Base-by-base conservation (phyloP, 2,113 vertebrate genomes). In the Corythaeola cristata region DNA sequence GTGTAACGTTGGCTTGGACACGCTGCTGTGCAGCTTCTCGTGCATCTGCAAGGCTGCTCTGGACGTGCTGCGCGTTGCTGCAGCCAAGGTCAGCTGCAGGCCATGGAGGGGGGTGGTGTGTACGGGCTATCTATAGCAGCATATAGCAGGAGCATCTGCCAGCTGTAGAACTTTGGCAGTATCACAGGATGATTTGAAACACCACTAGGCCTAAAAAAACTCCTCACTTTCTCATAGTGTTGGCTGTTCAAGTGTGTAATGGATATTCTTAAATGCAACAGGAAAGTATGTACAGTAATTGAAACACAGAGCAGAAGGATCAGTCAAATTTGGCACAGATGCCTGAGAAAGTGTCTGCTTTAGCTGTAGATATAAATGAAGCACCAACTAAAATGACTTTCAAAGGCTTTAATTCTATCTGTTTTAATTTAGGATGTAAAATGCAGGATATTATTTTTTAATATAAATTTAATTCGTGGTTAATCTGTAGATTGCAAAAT, bases 351-450 rank as follows among this genome's bases (percentile, higher is more conserved):
- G 45, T 68, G 71, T 93, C 96, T 98, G 87, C 80, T 97, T 81
- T 81, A 87, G 96, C 88, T 93, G 71, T 86, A 93, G 93, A 94
- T 96, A 85, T 83, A 97, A 98, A 97, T 94, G 97, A 95, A 97
- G 77, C 92, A 82, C 83, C 85, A 97, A 93, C 93, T 71, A 91
- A 97, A 97, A 96, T 96, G 93, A 93, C 88, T 97, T 97, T 96
- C 89, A 96, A 95, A 96, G 92, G 69, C 71, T 95, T 95, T 96
- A 95, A 97, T 98, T 97, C 49, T 75, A 93, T 97, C 94, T 97
- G 97, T 90, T 97, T 97, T 97, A 97, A 97, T 97, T 98, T 97
- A 97, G 95, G 95, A 56, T 93, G 88, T 52, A 55, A 95, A 89
- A 89, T 50, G 26, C 59, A 93, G 81, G 93, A 77, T 93, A 93